A percentile compares a stretch with the other conserved stretches of the same genome.
Conservation (phyloP, 2,888 invertebrate species). For the Eupithecia vulgata region DNA sequence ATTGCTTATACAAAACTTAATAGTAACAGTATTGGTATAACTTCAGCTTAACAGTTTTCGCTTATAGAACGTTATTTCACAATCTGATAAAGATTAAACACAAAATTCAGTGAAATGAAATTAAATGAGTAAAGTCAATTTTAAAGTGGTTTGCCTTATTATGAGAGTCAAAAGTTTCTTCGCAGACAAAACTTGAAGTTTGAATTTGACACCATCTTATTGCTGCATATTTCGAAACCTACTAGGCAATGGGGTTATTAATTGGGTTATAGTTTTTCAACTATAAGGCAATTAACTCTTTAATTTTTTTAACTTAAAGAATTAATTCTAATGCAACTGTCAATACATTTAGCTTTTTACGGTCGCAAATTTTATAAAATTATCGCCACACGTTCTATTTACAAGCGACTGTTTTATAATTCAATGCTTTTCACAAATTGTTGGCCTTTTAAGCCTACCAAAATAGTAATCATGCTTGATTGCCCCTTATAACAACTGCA, state of each 20-base stretch:
- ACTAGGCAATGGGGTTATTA: neutral
- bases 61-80: no score
- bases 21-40: no score
- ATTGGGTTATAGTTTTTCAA: neutral
- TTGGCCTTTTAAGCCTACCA: constrained; percentile 4
- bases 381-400: neutral
- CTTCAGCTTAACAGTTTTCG: no score
- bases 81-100: no score
- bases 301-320: no score
- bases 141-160: no score
- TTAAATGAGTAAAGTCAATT: no score
- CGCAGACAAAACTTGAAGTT: neutral
- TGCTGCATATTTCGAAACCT: neutral
- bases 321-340: neutral
- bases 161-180: no score
- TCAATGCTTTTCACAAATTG: constrained; percentile 7
- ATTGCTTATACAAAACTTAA: no score
- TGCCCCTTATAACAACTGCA: constrained; percentile 24
- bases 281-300: no score
- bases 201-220: neutral
- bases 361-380: neutral
- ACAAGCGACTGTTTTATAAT: constrained; percentile 10
- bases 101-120: no score
- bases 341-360: neutral
- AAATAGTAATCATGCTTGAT: constrained; percentile 24